Base-by-base conservation (phyloP, 2,797 vertebrate genomes). In the Coluber constrictor region DNA sequence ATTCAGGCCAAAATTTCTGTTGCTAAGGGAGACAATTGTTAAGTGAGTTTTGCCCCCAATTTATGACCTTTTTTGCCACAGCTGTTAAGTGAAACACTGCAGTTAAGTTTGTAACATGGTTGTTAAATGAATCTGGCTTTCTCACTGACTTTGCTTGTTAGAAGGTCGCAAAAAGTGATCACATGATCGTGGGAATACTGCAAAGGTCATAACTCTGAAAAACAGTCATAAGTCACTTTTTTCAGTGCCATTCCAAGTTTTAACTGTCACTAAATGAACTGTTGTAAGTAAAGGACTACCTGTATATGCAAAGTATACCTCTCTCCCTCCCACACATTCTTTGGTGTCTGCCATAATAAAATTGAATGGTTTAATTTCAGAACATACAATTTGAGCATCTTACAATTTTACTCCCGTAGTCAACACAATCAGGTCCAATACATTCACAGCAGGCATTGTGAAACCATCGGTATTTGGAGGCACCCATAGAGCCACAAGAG, bases 371-470 rank as follows among this genome's bases (percentile, higher is more conserved):
- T 89, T 93, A 92, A 89, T 96, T 96, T 99, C 97, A 99, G 96
- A 99, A 98, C 96, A 99, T 98, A 97, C 99, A 99, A 98, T 99
- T 99, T 98, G 99, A 98, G 97, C 99, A 99, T 94, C 99, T 99
- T 94, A 99, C 99, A 15, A 98, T 97, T 96, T 99, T 99, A 97
- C 99, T 99, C 96, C 99, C 99, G 0, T 99, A 99, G 97, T 99
- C 99, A 54, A 99, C 98, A 86, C 99, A 99, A 95, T 99, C 99
- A 0, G 99, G 99, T 3, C 99, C 99, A 9, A 99, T 98, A 93
- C 99, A 99, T 96, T 99, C 99, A 18, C 99, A 99, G 98, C 99
- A 99, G 92, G 99, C 99, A 54, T 99, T 99, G 97, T 99, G 99
- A 95, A 99, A 99, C 99, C 99, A 99, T 93, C 99, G 98, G 96